These are phyloP conservation scores for Latrodectus hesperus DNA, from an alignment of 2,888 invertebrate genomes.

Conservation along the genomic window DNA sequence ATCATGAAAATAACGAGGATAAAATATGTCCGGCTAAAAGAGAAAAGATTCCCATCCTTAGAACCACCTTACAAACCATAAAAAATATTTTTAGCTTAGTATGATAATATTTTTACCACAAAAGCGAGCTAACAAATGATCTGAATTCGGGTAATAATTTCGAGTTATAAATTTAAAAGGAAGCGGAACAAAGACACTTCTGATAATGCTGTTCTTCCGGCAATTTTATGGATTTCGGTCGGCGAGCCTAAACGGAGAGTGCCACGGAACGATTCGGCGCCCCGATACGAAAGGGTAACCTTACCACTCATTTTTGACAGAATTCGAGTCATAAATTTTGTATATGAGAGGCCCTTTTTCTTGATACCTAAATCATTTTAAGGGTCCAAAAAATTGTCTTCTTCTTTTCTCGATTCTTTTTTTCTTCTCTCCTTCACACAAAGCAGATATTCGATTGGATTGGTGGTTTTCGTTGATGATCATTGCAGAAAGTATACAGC, in stretches of 20 bases:
- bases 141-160: slow-evolving; percentile 39
- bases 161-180: slow-evolving; percentile 43
- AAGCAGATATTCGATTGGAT: too few species aligned
- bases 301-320: slow-evolving; percentile 24
- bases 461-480: too few species aligned
- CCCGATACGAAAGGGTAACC: slow-evolving; percentile 32
- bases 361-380: slow-evolving; percentile 51
- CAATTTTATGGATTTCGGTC: slow-evolving; percentile 40
- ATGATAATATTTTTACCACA: neutral
- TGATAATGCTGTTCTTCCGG: slow-evolving; percentile 40
- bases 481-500: too few species aligned
- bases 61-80: neutral
- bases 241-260: neutral
- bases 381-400: slow-evolving; percentile 20
- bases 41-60: neutral
- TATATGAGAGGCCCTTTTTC: slow-evolving; percentile 47
- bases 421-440: too few species aligned
- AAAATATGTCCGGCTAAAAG: too few species aligned
- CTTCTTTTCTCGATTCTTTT: neutral
- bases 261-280: slow-evolving; percentile 31
- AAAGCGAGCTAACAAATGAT: slow-evolving; percentile 5
- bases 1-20: too few species aligned
- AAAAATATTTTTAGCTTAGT: neutral
- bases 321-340: slow-evolving; percentile 50
- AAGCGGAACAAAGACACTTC: slow-evolving; percentile 47